phyloP scores from a whole-genome alignment of 2,113 vertebrate species.

The Gambusia affinis region DNA sequence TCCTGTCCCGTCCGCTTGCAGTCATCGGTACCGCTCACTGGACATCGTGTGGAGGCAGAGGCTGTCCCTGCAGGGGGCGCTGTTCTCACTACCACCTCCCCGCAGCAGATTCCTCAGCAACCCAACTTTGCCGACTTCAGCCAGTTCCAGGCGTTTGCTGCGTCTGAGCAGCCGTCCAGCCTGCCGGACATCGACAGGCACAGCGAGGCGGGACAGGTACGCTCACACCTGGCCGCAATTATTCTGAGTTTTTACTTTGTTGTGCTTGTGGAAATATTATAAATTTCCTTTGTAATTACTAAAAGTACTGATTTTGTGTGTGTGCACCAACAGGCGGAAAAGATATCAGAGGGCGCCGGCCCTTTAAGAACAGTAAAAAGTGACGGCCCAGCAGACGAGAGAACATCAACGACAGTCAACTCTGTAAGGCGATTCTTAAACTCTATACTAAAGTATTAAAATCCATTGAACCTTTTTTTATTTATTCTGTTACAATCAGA shows the following conservation, averaged over 20 bases:
- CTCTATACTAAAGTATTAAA: no score
- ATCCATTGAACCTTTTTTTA: no score
- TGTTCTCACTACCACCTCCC: slow-evolving; percentile 89
- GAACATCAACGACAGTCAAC: slow-evolving; percentile 83
- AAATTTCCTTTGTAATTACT: not conserved
- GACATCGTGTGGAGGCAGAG: slow-evolving; percentile 89
- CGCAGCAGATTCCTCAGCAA: slow-evolving; percentile 97
- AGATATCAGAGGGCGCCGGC: slow-evolving; percentile 84
- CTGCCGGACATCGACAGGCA: slow-evolving; percentile 86
- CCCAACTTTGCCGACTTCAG: slow-evolving; percentile 99
- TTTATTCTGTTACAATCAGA: no score
- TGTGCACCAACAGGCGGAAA: slow-evolving; percentile 82
- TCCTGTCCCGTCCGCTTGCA: slow-evolving; percentile 40
- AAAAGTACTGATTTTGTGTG: not conserved
- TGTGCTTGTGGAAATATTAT: not conserved
- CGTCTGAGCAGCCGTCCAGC: slow-evolving; percentile 87
- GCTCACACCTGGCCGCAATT: slow-evolving; percentile 4
- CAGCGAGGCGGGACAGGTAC: slow-evolving; percentile 85
- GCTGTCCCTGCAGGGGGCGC: slow-evolving; percentile 82
- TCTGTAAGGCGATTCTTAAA: slow-evolving; percentile 77
- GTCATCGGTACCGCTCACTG: slow-evolving; percentile 83
- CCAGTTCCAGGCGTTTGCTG: slow-evolving; percentile 93
- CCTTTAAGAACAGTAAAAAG: slow-evolving; percentile 89
- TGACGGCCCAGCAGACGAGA: slow-evolving; percentile 90
- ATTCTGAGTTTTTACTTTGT: no score